phyloP scores from a whole-genome alignment of 2,797 vertebrate species.

The Platyrinchus mystaceus region DNA sequence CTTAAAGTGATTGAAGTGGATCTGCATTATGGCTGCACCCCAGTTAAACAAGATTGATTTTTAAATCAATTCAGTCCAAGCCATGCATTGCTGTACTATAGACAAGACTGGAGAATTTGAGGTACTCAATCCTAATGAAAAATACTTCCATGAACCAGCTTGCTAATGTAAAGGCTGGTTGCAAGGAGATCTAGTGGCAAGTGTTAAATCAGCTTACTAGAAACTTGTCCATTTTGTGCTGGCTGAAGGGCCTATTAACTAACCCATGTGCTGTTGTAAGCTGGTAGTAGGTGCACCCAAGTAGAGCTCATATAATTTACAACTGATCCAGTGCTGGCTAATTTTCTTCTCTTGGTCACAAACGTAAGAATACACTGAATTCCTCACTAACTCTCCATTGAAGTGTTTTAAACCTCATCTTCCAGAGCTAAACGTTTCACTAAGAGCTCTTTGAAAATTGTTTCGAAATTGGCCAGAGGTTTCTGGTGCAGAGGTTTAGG shows the following conservation, averaged over 20 bases:
- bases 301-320: not conserved
- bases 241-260: not conserved
- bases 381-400: not conserved
- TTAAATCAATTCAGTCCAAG: conserved; percentile 28
- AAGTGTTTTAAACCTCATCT: not conserved
- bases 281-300: not conserved
- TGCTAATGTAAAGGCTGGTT: not conserved
- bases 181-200: not conserved
- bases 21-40: not conserved
- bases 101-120: not conserved
- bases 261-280: not conserved
- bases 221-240: not conserved
- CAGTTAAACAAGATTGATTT: conserved; percentile 51
- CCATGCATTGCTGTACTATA: not conserved
- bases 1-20: not conserved
- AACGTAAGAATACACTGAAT: not conserved
- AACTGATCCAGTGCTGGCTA: not conserved
- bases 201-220: not conserved
- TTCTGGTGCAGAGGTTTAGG: not conserved
- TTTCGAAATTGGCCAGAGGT: not conserved
- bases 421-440: not conserved
- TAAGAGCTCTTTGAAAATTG: not conserved
- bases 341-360: not conserved
- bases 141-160: not conserved
- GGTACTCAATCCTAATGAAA: conserved; percentile 17